Base-by-base conservation (phyloP, 2,797 vertebrate genomes). In the Petrocephalus schoutedeni region DNA sequence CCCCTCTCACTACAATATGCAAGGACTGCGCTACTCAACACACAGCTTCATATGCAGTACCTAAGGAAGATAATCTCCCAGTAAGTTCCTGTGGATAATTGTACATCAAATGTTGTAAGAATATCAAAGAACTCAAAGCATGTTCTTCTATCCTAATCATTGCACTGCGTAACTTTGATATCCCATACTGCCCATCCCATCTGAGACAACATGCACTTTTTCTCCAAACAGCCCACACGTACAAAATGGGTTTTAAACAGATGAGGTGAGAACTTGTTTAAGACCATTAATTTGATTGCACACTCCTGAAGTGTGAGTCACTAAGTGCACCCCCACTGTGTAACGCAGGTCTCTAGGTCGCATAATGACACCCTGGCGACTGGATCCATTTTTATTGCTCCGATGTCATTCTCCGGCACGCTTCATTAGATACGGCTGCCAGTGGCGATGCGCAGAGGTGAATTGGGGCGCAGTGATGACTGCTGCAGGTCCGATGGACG, bases 271-370 rank as follows among this genome's bases (percentile, higher is more conserved):
- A 51, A 64, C 51, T 84, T 84, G 77, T 87, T 84, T 74, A 88
- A 57, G 82, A 51, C 59, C 67, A 51, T 88, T 88, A 88, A 86
- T 77, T 88, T 86, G 51, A 58, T 80, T 86, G 32, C 51, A 36
- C n/a, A 28, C 84, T 88, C 54, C 49, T 28, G 49, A 80, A 86
- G 64, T 71, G 61, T 49, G 84, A 56, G 53, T 58, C 84, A 86
- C 14, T 86, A 88, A 86, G 84, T 86, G 54, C 59, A 67, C 12
- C 58, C 49, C 12, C 0, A 74, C 53, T 19, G 14, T 77, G 53
- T 86, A 88, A 80, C 54, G 16, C 49, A 23, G 88, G 59, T 86
- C 84, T 86, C 86, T 45, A 88, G n/a, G 8, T 49, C 53, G 49
- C 36, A 57, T 88, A 10, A 86, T 56, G 67, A 80, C 54, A 58